Base-by-base conservation (phyloP, 2,113 vertebrate genomes). In the Cathartes aura region DNA sequence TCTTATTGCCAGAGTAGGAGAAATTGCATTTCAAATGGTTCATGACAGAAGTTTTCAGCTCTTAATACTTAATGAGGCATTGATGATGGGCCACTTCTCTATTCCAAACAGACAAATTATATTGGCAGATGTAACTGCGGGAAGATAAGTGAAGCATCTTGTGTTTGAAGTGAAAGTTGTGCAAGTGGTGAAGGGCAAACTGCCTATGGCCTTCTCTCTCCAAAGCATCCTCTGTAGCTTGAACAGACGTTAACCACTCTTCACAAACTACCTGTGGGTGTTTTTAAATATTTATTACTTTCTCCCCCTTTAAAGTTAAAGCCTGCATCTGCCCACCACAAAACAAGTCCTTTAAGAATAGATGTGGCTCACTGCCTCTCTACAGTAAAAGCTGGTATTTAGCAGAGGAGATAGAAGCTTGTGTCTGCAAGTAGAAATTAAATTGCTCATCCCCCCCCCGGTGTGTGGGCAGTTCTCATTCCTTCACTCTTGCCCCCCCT, bases 261-360 rank as follows among this genome's bases (percentile, higher is more conserved):
- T 90, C 82, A 32, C 70, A 88, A 78, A 32, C 85, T 90, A 95
- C 81, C 74, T 52, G 67, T 94, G 89, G 93, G 91, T 79, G 72
- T 55, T 79, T 45, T 94, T 15, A 96, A 95, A 96, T 94, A 97
- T 96, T 95, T 97, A 96, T 93, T 96, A 76, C 62, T 68, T 93
- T 87, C 40, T 89, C 29, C 47, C 9, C 78, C 89, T 95, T 83
- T 87, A 87, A 87, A 36, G 21, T 43, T 60, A 85, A 92, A 87
- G 60, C 53, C 45, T 94, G 48, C 71, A 53, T 95, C 93, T 93
- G 74, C 91, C 87, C 73, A 87, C 82, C 24, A 27, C 85, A 67
- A 94, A 94, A 93, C 52, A 93, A 87, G 73, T 66, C 91, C 78
- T 96, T 86, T 93, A 94, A 93, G 91, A 96, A 90, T 68, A 95